A percentile compares a stretch with the other conserved stretches of the same genome.
phyloP scores from a whole-genome alignment of 37 sponge, comb jelly and placozoan genomes.

The Halichondria panicea region DNA sequence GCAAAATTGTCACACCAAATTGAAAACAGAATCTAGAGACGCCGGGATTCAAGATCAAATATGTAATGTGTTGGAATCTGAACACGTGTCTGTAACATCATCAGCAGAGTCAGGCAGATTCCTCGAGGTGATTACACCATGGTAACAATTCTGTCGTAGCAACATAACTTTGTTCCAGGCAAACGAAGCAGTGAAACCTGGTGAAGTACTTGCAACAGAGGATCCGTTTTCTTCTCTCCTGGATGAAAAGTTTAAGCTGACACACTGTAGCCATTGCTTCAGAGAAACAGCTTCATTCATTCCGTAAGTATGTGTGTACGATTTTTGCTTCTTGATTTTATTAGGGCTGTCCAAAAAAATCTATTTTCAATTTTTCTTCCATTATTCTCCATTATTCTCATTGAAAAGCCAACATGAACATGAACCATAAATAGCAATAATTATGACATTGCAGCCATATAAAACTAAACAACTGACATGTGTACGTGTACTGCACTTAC shows the following conservation, averaged over 20 bases:
- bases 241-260: constrained; percentile 9
- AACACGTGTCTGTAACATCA: neutral
- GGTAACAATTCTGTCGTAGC: neutral
- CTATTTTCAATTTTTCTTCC: neutral
- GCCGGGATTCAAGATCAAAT: neutral
- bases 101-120: constrained; percentile 11
- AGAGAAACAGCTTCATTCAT: neutral
- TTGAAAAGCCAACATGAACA: no score
- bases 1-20: constrained; percentile 4
- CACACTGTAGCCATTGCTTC: constrained; percentile 49
- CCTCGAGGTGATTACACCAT: constrained; percentile 3
- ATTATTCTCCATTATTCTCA: no score
- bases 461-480: no score
- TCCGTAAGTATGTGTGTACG: constrained; percentile 34
- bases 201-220: constrained; percentile 37
- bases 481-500: no score
- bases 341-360: neutral
- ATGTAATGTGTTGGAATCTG: constrained; percentile 20
- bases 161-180: constrained; percentile 7
- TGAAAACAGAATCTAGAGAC: neutral
- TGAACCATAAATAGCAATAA: no score
- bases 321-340: neutral
- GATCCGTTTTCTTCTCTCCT: constrained; percentile 43
- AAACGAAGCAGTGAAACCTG: neutral
- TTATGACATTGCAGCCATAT: no score